Conservation (phyloP, 1,140 invertebrate species). For the Drosophila ohnishii region DNA sequence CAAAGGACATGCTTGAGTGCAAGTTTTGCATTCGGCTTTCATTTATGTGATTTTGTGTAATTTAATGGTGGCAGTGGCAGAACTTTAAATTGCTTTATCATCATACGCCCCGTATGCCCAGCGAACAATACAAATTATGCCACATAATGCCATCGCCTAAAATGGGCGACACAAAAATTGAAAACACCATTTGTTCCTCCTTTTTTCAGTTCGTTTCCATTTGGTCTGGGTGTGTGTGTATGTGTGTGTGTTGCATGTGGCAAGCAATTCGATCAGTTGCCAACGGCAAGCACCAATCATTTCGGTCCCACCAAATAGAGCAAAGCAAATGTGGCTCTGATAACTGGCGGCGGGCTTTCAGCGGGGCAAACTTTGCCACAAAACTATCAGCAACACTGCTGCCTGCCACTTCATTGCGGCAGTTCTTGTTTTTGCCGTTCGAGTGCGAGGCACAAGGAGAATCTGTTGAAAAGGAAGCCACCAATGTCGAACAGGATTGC, state of each 20-base stretch:
- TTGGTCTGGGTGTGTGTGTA: neutral
- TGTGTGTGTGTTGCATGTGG: conserved; percentile 49
- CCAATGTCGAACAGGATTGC: conserved; percentile 36
- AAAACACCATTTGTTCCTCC: conserved; percentile 23
- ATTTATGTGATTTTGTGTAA: conserved; percentile 41
- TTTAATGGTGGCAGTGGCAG: conserved; percentile 33
- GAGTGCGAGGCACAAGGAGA: conserved; percentile 22
- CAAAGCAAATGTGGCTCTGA: conserved; percentile 59
- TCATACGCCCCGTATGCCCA: conserved; percentile 57
- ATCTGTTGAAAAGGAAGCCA: conserved; percentile 38
- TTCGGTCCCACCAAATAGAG: conserved; percentile 51
- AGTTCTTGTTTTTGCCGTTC: conserved; percentile 28
- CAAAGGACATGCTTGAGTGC: conserved; percentile 8
- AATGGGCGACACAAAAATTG: conserved; percentile 34
- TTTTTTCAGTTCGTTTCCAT: conserved; percentile 4
- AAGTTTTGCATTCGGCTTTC: conserved; percentile 31
- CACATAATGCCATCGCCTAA: conserved; percentile 27
- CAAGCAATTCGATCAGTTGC: conserved; percentile 71
- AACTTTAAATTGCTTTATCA: conserved; percentile 38
- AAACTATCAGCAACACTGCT: conserved; percentile 56
- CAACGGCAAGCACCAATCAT: conserved; percentile 58
- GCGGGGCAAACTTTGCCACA: conserved; percentile 50
- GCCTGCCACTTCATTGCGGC: conserved; percentile 28
- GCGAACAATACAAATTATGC: conserved; percentile 44
- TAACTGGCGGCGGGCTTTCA: conserved; percentile 43